A percentile compares a stretch with the other conserved stretches of the same genome.
Evolutionary conservation across 2,888 invertebrate species (phyloP).

Genomic region (Ryuthela nishihirai): DNA sequence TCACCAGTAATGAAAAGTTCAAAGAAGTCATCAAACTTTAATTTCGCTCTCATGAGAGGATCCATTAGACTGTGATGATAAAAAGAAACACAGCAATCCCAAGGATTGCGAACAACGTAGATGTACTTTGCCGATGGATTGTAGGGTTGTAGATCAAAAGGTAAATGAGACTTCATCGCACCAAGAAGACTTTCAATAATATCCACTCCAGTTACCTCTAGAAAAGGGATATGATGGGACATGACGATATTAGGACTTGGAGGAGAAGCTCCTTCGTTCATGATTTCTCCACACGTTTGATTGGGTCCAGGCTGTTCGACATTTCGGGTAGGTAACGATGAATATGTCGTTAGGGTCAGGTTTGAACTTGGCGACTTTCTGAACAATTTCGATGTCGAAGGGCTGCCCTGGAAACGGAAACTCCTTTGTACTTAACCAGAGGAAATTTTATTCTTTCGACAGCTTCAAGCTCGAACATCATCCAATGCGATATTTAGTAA

Average conservation of each 20-base stretch:
- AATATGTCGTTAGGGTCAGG: constrained; percentile 26
- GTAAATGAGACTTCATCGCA: constrained; percentile 35
- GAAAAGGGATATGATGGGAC: constrained; percentile 29
- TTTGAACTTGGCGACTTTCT: constrained; percentile 8
- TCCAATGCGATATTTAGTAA: too few relatives aligned
- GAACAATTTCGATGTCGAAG: background rate
- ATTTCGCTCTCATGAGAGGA: background rate
- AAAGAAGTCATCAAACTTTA: constrained; percentile 48
- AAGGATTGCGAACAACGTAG: constrained; percentile 53
- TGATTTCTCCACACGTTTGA: constrained; percentile 35
- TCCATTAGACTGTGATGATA: constrained; percentile 46
- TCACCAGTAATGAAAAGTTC: constrained; percentile 50
- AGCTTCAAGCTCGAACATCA: too few relatives aligned
- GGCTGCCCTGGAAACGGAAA: constrained; percentile 10
- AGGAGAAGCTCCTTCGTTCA: constrained; percentile 28
- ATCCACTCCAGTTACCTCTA: constrained; percentile 18
- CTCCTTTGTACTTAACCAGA: background rate
- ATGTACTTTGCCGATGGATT: constrained; percentile 43
- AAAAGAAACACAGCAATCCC: constrained; percentile 53
- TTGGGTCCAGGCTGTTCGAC: constrained; percentile 39
- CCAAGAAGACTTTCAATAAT: constrained; percentile 5
- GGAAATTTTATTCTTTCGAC: too few relatives aligned
- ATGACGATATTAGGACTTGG: constrained; percentile 29
- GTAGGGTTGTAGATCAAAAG: constrained; percentile 25
- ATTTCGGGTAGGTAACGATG: constrained; percentile 37